Evolutionary conservation across 53 echinoderm and acorn worm genomes (phyloP).

Genomic region (Echinarachnius parma): DNA sequence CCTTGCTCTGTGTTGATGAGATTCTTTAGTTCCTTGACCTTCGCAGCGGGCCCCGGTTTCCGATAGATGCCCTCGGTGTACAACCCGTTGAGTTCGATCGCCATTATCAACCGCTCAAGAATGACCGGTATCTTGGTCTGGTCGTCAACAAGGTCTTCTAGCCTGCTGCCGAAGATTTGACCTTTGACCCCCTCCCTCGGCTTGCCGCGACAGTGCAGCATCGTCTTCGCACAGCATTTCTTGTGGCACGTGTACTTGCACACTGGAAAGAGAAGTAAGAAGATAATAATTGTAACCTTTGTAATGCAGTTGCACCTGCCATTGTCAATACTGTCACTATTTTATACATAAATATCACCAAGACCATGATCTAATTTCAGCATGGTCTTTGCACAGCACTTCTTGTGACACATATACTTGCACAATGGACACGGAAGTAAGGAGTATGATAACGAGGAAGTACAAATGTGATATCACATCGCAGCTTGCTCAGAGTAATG

Average conservation of each 20-base stretch:
- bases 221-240: constrained; percentile 80
- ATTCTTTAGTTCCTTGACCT: constrained; percentile 89
- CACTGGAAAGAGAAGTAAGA: constrained; percentile 39
- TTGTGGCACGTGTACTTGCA: constrained; percentile 94
- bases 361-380: too few relatives aligned
- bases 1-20: constrained; percentile 81
- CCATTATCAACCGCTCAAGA: constrained; percentile 71
- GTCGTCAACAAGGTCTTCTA: constrained; percentile 43
- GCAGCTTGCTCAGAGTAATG: too few relatives aligned
- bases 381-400: too few relatives aligned
- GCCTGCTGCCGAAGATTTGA: constrained; percentile 66
- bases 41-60: constrained; percentile 86
- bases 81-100: constrained; percentile 83
- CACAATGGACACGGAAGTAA: too few relatives aligned
- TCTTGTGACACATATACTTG: too few relatives aligned
- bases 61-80: constrained; percentile 95
- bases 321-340: too few relatives aligned
- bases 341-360: too few relatives aligned
- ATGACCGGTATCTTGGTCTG: constrained; percentile 30
- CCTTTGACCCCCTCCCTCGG: constrained; percentile 59
- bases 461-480: too few relatives aligned
- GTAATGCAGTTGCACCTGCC: too few relatives aligned
- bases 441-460: too few relatives aligned
- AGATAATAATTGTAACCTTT: too few relatives aligned
- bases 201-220: constrained; percentile 65